Conservation (phyloP, 92 coral and sea anemone species). For the Palythoa grandis region DNA sequence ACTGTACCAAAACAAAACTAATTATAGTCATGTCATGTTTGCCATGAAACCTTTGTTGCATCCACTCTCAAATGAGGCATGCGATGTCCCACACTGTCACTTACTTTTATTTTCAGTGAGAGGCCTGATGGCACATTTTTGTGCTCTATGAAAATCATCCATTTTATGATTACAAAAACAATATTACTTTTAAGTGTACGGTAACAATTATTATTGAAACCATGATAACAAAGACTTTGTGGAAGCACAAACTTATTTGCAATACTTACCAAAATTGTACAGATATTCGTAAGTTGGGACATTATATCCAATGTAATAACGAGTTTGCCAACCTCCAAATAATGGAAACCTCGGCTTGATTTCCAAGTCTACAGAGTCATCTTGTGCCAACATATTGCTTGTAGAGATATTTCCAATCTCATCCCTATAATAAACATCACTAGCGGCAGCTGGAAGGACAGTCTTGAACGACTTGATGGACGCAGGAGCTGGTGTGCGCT, state of each 20-base stretch:
- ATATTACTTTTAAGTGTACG: too few species aligned
- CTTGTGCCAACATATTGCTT: conserved; percentile 86
- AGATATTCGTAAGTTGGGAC: conserved; percentile 95
- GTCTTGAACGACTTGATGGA: conserved; percentile 96
- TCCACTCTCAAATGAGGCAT: too few species aligned
- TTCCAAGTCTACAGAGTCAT: conserved; percentile 93
- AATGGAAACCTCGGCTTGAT: conserved; percentile 94
- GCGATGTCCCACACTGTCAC: neutral
- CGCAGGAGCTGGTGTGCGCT: conserved; percentile 94
- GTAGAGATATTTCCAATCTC: conserved; percentile 98
- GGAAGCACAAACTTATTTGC: neutral
- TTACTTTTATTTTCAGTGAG: neutral
- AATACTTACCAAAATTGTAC: conserved; percentile 75
- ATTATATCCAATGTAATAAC: conserved; percentile 93
- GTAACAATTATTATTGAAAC: too few species aligned
- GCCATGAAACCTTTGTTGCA: too few species aligned
- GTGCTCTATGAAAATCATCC: too few species aligned
- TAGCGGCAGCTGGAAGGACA: conserved; percentile 93
- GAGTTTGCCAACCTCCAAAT: conserved; percentile 99
- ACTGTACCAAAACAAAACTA: too few species aligned
- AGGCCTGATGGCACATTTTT: too few species aligned
- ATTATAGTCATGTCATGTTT: too few species aligned
- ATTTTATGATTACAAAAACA: too few species aligned
- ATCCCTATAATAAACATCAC: conserved; percentile 96
- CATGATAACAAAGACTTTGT: too few species aligned